Percentiles rank a stretch among this genome's conserved stretches.
Evolutionary conservation across 1,140 invertebrate species (phyloP).

Genomic region (Parasteatoda tepidariorum): DNA sequence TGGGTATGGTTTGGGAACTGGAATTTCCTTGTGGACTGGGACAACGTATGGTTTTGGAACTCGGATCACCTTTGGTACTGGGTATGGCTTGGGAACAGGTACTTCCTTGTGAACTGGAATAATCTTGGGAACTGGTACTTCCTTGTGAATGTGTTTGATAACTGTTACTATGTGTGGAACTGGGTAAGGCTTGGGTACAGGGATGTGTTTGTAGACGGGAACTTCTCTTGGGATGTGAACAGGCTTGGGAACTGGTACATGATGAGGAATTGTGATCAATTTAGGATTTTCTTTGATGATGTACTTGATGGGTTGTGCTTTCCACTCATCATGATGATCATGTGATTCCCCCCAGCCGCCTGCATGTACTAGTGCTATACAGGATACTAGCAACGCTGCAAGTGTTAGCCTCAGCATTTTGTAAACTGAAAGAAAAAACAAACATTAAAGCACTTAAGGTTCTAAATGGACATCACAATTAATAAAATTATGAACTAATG

Average conservation of each 20-base stretch:
- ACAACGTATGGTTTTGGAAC: slow-evolving; percentile 56
- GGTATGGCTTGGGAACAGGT: slow-evolving; percentile 57
- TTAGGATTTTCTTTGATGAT: slow-evolving; percentile 60
- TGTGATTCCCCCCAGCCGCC: slow-evolving; percentile 27
- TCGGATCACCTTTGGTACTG: slow-evolving; percentile 51
- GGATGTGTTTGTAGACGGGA: slow-evolving; percentile 62
- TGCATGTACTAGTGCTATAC: background rate
- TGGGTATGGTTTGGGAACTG: slow-evolving; percentile 57
- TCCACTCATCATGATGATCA: slow-evolving; percentile 39
- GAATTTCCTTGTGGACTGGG: slow-evolving; percentile 50
- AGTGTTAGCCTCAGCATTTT: slow-evolving; percentile 42
- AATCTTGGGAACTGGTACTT: slow-evolving; percentile 53
- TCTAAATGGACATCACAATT: too few relatives aligned
- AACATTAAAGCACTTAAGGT: too few relatives aligned
- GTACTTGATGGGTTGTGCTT: slow-evolving; percentile 57
- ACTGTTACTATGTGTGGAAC: slow-evolving; percentile 55
- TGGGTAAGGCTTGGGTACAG: slow-evolving; percentile 63
- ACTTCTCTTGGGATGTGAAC: slow-evolving; percentile 64
- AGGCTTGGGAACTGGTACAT: slow-evolving; percentile 65
- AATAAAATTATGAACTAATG: too few relatives aligned
- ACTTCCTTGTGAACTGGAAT: slow-evolving; percentile 52
- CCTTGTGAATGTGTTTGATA: slow-evolving; percentile 57
- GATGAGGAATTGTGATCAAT: slow-evolving; percentile 64
- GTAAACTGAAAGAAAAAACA: background rate
- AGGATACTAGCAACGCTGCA: slow-evolving; percentile 30